phyloP scores from a whole-genome alignment of 2,888 invertebrate genomes.

The Argyresthia albistria region DNA sequence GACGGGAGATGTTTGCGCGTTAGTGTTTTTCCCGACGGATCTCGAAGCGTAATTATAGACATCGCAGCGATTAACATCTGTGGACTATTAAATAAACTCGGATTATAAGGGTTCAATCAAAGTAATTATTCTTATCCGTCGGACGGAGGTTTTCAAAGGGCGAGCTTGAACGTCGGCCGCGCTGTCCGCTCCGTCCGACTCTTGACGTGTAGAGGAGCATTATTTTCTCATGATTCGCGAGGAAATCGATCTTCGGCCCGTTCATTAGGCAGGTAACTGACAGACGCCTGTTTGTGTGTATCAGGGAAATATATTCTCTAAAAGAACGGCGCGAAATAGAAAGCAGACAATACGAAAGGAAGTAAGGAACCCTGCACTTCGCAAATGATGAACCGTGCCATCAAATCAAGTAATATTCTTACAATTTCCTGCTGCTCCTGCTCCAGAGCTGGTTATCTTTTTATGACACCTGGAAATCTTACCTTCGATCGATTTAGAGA shows the following conservation, averaged over 20 bases:
- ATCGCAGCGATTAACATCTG: conserved; percentile 67
- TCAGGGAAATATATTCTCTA: not conserved
- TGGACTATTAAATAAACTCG: conserved; percentile 67
- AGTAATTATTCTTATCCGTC: conserved; percentile 73
- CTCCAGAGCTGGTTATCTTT: no score
- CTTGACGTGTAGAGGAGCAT: conserved; percentile 39
- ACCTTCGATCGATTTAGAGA: not conserved
- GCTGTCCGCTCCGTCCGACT: not conserved
- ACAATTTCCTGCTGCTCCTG: no score
- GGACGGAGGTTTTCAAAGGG: conserved; percentile 66
- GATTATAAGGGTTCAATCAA: conserved; percentile 70
- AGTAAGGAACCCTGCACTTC: no score
- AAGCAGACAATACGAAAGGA: no score
- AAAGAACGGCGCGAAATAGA: not conserved
- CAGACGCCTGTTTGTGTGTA: conserved; percentile 1
- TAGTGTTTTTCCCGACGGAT: conserved; percentile 61
- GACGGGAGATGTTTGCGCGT: conserved; percentile 7
- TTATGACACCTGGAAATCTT: no score
- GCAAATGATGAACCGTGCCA: no score
- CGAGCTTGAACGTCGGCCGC: conserved; percentile 15
- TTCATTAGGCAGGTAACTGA: conserved; percentile 41
- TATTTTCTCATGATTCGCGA: conserved; percentile 69
- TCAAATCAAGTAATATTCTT: no score
- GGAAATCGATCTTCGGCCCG: conserved; percentile 60
- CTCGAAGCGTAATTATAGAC: conserved; percentile 64